These are phyloP conservation scores for Alexandromys fortis DNA, from an alignment of 2,113 vertebrate species.

Conservation along the genomic window DNA sequence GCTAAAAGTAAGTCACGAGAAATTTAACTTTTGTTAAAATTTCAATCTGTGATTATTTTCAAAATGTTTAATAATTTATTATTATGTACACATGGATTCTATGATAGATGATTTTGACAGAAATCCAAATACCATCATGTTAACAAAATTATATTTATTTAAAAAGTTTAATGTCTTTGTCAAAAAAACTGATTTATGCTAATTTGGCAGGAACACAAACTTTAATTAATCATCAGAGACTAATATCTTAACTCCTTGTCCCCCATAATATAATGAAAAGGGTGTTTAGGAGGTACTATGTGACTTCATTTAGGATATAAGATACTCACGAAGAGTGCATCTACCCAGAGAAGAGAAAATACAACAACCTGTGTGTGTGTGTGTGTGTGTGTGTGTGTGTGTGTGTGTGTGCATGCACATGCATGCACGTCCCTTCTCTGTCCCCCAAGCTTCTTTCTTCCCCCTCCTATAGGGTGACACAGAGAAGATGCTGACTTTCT, in stretches of 20 bases:
- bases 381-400: not conserved
- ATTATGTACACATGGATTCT: not conserved
- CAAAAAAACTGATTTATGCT: not conserved
- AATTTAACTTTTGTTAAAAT: not conserved
- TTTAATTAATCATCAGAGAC: not conserved
- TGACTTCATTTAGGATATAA: not conserved
- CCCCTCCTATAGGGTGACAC: not conserved
- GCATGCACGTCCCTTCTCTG: too few relatives aligned
- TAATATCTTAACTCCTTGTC: not conserved
- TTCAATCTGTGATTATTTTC: not conserved
- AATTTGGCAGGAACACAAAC: not conserved
- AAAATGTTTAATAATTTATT: not conserved
- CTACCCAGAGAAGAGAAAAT: not conserved
- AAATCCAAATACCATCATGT: conserved; percentile 11
- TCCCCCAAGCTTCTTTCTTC: not conserved
- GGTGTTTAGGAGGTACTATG: not conserved
- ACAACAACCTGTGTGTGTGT: too few relatives aligned
- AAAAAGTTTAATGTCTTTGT: not conserved
- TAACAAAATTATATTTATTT: not conserved
- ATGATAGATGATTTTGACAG: not conserved
- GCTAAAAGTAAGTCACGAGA: not conserved
- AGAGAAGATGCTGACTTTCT: not conserved
- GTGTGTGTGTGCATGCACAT: fast-evolving
- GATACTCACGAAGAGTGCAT: too few relatives aligned
- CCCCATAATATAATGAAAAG: not conserved